These are phyloP conservation scores for Myiopsitta monachus DNA, from an alignment of 2,113 vertebrate genomes.

Conservation along the genomic window DNA sequence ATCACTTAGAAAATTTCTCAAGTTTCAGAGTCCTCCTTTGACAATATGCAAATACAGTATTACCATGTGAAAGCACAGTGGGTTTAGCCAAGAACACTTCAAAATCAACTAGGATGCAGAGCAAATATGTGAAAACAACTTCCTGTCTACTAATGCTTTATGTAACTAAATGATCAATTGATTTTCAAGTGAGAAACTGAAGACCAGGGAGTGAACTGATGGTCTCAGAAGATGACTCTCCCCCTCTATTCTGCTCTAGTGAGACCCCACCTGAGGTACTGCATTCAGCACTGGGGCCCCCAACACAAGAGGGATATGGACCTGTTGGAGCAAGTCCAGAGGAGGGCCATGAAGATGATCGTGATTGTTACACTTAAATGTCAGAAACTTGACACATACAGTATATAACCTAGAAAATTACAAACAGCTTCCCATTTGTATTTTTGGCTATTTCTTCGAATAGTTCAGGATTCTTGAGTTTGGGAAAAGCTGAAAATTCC, in stretches of 20 bases:
- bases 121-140: slow-evolving; percentile 16
- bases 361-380: not conserved
- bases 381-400: not conserved
- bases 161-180: not conserved
- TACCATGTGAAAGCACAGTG: not conserved
- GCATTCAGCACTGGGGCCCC: not conserved
- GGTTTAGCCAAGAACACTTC: not conserved
- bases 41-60: not conserved
- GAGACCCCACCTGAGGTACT: not conserved
- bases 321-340: not conserved
- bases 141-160: not conserved
- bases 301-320: not conserved
- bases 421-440: not conserved
- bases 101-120: not conserved
- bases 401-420: not conserved
- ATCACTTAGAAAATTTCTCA: not conserved
- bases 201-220: not conserved
- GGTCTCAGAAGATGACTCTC: not conserved
- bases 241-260: not conserved
- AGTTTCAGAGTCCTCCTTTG: not conserved
- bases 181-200: not conserved
- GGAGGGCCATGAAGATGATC: not conserved
- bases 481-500: not conserved
- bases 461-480: not conserved
- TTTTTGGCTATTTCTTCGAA: not conserved